phyloP scores from a whole-genome alignment of 2,113 vertebrate species.

The Benthochromis sp. region DNA sequence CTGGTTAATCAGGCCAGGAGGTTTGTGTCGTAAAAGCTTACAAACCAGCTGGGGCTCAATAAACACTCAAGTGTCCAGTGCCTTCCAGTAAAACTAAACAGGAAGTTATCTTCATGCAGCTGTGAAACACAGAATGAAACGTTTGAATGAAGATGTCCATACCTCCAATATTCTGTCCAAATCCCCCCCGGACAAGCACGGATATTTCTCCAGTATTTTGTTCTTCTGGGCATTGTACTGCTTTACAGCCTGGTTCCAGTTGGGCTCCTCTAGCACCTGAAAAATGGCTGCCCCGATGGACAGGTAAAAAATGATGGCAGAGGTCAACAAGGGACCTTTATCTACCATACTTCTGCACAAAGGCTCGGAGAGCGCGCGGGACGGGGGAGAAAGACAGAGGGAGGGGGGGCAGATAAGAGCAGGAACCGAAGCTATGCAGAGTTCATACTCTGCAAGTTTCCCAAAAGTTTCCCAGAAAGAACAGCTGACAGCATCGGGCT shows the following conservation, averaged over 20 bases:
- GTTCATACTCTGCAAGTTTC: constrained; percentile 27
- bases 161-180: constrained; percentile 90
- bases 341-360: constrained; percentile 83
- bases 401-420: neutral
- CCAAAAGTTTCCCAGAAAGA: neutral
- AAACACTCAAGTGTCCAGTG: neutral
- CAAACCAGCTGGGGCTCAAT: neutral
- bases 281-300: constrained; percentile 98
- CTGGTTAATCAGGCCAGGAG: neutral
- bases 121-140: neutral
- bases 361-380: constrained; percentile 8
- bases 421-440: constrained; percentile 6
- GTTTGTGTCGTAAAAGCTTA: neutral
- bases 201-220: constrained; percentile 79
- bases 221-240: constrained; percentile 74
- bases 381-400: neutral
- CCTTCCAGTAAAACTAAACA: neutral
- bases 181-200: constrained; percentile 81
- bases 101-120: neutral
- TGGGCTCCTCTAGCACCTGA: constrained; percentile 92
- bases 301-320: constrained; percentile 97
- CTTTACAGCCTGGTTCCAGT: constrained; percentile 80
- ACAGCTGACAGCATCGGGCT: neutral
- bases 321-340: constrained; percentile 92
- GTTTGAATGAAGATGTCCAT: constrained; percentile 29